A percentile compares a stretch with the other conserved stretches of the same genome.
phyloP scores from a whole-genome alignment of 1,140 invertebrate genomes.

The Pygmarrhopalites habei region DNA sequence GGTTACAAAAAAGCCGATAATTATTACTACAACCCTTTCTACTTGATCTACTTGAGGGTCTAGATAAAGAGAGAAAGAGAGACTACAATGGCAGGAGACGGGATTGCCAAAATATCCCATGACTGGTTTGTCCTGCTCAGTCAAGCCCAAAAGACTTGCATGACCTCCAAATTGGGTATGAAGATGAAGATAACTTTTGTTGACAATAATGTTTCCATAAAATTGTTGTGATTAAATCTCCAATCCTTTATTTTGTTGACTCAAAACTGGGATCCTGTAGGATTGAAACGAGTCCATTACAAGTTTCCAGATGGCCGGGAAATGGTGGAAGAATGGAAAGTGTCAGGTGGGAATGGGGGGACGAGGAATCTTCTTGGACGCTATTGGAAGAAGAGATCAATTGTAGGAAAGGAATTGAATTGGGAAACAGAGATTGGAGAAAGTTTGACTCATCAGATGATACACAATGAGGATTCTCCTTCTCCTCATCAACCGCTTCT shows the following conservation, averaged over 20 bases:
- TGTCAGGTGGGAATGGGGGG: background rate
- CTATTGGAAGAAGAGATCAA: conserved; percentile 5
- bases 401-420: background rate
- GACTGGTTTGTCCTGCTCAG: too few relatives aligned
- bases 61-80: too few relatives aligned
- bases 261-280: background rate
- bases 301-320: conserved; percentile 1
- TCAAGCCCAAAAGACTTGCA: too few relatives aligned
- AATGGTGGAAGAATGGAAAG: conserved; percentile 11
- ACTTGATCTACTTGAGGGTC: too few relatives aligned
- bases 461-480: background rate
- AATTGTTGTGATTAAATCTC: too few relatives aligned
- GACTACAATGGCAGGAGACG: too few relatives aligned
- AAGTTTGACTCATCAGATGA: background rate
- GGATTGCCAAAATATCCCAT: background rate
- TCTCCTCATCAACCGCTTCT: background rate
- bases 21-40: too few relatives aligned
- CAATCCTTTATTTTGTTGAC: background rate
- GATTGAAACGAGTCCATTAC: background rate
- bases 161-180: background rate
- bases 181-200: background rate
- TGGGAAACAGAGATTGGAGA: conserved; percentile 7
- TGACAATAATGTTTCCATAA: background rate
- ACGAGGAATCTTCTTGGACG: background rate
- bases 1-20: too few relatives aligned